These are phyloP conservation scores for Parambassis ranga DNA, from an alignment of 2,797 vertebrate species.

Conservation along the genomic window DNA sequence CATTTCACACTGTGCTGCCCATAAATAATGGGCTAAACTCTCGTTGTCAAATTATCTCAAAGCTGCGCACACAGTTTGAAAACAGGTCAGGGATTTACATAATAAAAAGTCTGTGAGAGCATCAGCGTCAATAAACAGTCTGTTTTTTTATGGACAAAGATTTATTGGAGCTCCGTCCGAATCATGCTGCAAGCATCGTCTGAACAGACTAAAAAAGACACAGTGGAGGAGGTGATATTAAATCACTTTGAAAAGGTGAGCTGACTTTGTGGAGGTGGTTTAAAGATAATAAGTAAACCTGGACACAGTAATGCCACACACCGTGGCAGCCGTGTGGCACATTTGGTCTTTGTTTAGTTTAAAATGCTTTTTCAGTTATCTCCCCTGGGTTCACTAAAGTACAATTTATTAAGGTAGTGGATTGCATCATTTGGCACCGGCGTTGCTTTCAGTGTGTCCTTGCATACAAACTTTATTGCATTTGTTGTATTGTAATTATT, in stretches of 20 bases:
- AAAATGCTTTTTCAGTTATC: not conserved
- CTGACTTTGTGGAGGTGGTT: not conserved
- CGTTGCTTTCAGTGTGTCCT: not conserved
- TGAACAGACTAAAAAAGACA: too few relatives aligned
- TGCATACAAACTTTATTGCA: not conserved
- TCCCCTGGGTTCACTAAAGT: not conserved
- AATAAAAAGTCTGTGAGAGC: constrained; percentile 2
- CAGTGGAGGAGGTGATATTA: not conserved
- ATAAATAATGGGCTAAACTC: not conserved
- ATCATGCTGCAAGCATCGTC: not conserved
- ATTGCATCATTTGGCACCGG: not conserved
- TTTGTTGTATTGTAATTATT: not conserved
- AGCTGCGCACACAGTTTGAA: constrained; percentile 5
- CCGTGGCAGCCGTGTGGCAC: not conserved
- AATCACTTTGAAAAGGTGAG: not conserved
- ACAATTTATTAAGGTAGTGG: not conserved
- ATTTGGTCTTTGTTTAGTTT: not conserved
- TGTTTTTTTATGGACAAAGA: not conserved
- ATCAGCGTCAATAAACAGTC: not conserved
- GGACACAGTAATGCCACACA: not conserved
- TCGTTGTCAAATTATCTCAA: not conserved
- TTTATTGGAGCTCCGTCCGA: not conserved
- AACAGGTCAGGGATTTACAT: constrained; percentile 13
- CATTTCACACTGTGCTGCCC: constrained; percentile 10
- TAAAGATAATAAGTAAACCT: not conserved